phyloP scores from a whole-genome alignment of 2,888 invertebrate species.

The Meghimatium bilineatum region DNA sequence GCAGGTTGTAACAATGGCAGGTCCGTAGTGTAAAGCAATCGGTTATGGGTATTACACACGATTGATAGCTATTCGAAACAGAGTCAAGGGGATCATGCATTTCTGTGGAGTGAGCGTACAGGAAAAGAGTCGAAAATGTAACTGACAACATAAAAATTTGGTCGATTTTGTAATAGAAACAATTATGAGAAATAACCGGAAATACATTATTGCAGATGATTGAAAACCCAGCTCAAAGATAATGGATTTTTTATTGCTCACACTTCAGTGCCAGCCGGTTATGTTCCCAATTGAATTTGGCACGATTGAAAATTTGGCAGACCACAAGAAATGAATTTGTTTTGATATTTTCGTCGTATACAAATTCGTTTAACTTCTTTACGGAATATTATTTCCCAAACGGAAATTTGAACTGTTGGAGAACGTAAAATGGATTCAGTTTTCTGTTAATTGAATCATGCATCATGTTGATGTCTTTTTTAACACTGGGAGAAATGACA shows the following conservation, averaged over 20 bases:
- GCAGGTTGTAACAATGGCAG: conserved; percentile 21
- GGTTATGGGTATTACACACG: not conserved
- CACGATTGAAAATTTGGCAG: conserved; percentile 49
- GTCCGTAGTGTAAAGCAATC: conserved; percentile 23
- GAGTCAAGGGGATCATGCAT: conserved; percentile 19
- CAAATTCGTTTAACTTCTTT: conserved; percentile 46
- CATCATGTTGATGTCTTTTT: conserved; percentile 28
- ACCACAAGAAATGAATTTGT: conserved; percentile 26
- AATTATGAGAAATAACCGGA: conserved; percentile 48
- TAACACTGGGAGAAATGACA: not conserved
- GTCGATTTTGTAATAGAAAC: conserved; percentile 46
- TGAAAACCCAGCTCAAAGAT: conserved; percentile 45
- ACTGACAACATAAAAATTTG: conserved; percentile 5
- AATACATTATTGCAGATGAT: conserved; percentile 45
- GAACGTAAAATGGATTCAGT: conserved; percentile 46
- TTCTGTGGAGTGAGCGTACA: not conserved
- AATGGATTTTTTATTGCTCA: conserved; percentile 48
- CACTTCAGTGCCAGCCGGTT: conserved; percentile 30
- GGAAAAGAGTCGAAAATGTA: not conserved
- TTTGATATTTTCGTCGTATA: conserved; percentile 45
- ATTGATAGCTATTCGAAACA: conserved; percentile 37
- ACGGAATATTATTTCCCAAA: conserved; percentile 46
- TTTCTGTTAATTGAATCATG: conserved; percentile 44
- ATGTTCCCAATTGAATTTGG: conserved; percentile 46
- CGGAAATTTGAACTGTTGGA: conserved; percentile 48